phyloP scores from a whole-genome alignment of 2,113 vertebrate genomes.

The Uropsilus gracilis region DNA sequence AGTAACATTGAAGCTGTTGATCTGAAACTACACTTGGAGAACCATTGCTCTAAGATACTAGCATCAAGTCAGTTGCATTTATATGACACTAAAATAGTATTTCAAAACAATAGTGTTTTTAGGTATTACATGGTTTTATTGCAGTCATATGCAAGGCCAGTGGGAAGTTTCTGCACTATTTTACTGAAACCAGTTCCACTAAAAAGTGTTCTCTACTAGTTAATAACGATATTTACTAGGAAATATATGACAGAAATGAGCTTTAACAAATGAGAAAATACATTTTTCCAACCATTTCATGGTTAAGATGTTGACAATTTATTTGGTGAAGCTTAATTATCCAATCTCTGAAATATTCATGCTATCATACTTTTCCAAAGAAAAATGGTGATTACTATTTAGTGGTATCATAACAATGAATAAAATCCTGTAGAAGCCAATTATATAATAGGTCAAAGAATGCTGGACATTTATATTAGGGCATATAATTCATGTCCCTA shows the following conservation, averaged over 20 bases:
- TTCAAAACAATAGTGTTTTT: background rate
- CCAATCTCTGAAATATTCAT: slow-evolving; percentile 67
- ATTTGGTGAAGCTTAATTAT: slow-evolving; percentile 65
- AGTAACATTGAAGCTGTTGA: background rate
- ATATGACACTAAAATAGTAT: background rate
- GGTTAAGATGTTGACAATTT: slow-evolving; percentile 44
- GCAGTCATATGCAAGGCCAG: background rate
- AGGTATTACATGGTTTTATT: background rate
- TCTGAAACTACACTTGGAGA: background rate
- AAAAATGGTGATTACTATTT: slow-evolving; percentile 64
- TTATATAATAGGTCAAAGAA: slow-evolving; percentile 61
- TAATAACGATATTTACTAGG: background rate
- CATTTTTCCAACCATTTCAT: slow-evolving; percentile 25
- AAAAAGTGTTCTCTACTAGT: background rate
- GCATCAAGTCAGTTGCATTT: background rate
- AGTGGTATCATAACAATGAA: slow-evolving; percentile 37
- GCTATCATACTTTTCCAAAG: slow-evolving; percentile 34
- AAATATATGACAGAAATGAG: slow-evolving; percentile 17
- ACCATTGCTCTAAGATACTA: background rate
- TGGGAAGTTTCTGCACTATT: background rate
- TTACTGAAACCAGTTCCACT: background rate
- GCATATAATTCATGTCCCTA: slow-evolving; percentile 29
- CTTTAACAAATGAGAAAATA: slow-evolving; percentile 38
- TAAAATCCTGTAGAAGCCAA: slow-evolving; percentile 40
- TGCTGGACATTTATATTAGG: slow-evolving; percentile 33